These are phyloP conservation scores for Arothron firmamentum DNA, from an alignment of 2,113 vertebrate species.

Conservation along the genomic window DNA sequence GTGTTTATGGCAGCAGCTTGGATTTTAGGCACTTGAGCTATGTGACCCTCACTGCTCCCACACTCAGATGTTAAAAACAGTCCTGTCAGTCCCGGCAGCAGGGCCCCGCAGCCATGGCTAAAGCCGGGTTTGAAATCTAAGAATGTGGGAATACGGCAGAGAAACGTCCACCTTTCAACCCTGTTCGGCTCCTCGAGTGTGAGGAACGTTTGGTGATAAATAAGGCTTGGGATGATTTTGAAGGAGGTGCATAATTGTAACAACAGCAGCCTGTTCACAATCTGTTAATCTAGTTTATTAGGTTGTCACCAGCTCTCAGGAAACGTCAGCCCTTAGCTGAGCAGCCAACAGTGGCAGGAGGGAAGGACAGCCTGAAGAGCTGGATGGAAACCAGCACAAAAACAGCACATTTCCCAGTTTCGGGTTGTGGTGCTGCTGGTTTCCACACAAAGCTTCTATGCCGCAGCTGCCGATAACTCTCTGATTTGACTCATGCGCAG, in stretches of 20 bases:
- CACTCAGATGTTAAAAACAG: slow-evolving; percentile 6
- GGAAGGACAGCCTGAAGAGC: slow-evolving; percentile 1
- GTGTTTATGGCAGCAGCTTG: slow-evolving; percentile 54
- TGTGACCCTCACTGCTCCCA: slow-evolving; percentile 19
- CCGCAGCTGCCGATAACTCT: slow-evolving; percentile 36
- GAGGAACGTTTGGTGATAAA: slow-evolving; percentile 25
- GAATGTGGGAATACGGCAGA: slow-evolving; percentile 29
- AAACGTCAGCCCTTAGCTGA: not conserved
- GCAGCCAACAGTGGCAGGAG: not conserved
- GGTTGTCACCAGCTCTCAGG: slow-evolving; percentile 16
- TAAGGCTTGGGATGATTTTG: slow-evolving; percentile 21
- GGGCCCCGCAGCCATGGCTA: not conserved
- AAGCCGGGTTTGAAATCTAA: slow-evolving; percentile 46
- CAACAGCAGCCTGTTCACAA: slow-evolving; percentile 10
- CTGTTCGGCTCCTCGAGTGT: not conserved
- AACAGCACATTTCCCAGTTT: slow-evolving; percentile 4
- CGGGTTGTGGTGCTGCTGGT: slow-evolving; percentile 35
- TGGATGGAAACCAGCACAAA: not conserved
- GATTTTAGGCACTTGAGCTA: slow-evolving; percentile 31
- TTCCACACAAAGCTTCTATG: slow-evolving; percentile 38
- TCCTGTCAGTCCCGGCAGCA: slow-evolving; percentile 2
- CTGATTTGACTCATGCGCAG: slow-evolving; percentile 35
- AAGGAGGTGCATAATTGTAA: not conserved
- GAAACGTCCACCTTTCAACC: slow-evolving; percentile 30
- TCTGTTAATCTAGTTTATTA: slow-evolving; percentile 24